Evolutionary conservation across 2,888 invertebrate genomes (phyloP).

Genomic region (Melanotus villosus): DNA sequence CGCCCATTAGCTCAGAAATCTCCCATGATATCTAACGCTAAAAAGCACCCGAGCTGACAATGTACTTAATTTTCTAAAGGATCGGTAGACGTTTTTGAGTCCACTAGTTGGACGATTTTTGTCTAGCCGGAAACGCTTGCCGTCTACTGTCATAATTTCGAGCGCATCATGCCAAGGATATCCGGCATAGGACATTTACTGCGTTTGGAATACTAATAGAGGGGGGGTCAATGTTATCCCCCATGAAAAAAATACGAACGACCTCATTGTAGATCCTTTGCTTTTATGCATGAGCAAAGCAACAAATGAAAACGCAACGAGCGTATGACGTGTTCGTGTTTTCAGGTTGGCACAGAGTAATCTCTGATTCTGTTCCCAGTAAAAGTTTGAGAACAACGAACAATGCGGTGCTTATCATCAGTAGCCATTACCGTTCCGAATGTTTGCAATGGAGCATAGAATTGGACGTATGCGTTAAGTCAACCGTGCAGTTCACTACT

Average conservation of each 20-base stretch:
- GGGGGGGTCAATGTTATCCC: slow-evolving; percentile 29
- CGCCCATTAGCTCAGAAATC: slow-evolving; percentile 18
- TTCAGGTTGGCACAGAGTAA: slow-evolving; percentile 4
- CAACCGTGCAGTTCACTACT: slow-evolving; percentile 14
- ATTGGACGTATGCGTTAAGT: slow-evolving; percentile 21
- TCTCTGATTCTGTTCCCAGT: slow-evolving; percentile 20
- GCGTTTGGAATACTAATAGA: slow-evolving; percentile 49
- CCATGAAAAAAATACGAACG: slow-evolving; percentile 13
- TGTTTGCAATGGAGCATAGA: slow-evolving; percentile 22
- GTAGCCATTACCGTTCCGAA: slow-evolving; percentile 25
- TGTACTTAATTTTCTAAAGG: slow-evolving; percentile 38
- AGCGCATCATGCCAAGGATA: slow-evolving; percentile 57
- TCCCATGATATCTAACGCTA: slow-evolving; percentile 8
- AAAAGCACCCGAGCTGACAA: slow-evolving; percentile 7
- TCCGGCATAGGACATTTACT: slow-evolving; percentile 54
- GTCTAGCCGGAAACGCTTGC: slow-evolving; percentile 53
- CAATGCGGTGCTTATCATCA: slow-evolving; percentile 30
- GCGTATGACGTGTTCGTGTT: slow-evolving; percentile 16
- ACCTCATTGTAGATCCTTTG: slow-evolving; percentile 7
- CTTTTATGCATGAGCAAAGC: slow-evolving; percentile 12
- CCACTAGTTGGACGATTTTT: slow-evolving; percentile 7
- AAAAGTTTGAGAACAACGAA: slow-evolving; percentile 23
- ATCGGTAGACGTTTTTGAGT: slow-evolving; percentile 18
- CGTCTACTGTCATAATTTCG: slow-evolving; percentile 52
- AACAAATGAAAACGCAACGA: background rate